Evolutionary conservation across 2,888 invertebrate species (phyloP).

Genomic region (Keiferia lycopersicella): DNA sequence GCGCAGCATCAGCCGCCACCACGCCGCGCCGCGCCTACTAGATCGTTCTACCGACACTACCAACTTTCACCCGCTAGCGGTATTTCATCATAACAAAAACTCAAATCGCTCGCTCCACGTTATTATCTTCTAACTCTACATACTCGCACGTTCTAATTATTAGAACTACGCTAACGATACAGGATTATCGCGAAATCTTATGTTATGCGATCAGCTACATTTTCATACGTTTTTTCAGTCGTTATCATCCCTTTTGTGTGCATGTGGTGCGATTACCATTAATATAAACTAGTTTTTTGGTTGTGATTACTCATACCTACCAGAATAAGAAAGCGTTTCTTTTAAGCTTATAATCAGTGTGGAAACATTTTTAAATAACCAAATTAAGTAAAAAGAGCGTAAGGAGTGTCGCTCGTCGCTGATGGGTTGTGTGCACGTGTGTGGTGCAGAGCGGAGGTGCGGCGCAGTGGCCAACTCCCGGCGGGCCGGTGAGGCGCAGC

Average conservation of each 20-base stretch:
- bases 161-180: constrained; percentile 28
- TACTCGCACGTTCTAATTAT: constrained; percentile 20
- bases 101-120: constrained; percentile 34
- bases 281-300: neutral
- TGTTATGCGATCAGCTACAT: constrained; percentile 35
- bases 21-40: constrained; percentile 31
- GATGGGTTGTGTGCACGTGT: constrained; percentile 60
- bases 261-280: constrained; percentile 37
- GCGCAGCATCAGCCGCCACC: constrained; percentile 54
- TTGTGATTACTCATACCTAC: neutral
- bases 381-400: neutral
- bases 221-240: constrained; percentile 21
- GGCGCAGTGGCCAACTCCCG: constrained; percentile 30
- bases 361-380: too few relatives aligned
- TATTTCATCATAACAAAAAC: constrained; percentile 58
- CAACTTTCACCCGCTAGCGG: constrained; percentile 65
- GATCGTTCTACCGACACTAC: constrained; percentile 43
- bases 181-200: constrained; percentile 33
- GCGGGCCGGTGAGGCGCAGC: constrained; percentile 41
- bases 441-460: constrained; percentile 63
- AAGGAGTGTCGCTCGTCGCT: constrained; percentile 30
- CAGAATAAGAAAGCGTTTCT: too few relatives aligned
- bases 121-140: constrained; percentile 23
- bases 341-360: too few relatives aligned
- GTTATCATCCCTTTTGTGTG: constrained; percentile 49